phyloP scores from a whole-genome alignment of 2,797 vertebrate genomes.

The Heterohyrax brucei region DNA sequence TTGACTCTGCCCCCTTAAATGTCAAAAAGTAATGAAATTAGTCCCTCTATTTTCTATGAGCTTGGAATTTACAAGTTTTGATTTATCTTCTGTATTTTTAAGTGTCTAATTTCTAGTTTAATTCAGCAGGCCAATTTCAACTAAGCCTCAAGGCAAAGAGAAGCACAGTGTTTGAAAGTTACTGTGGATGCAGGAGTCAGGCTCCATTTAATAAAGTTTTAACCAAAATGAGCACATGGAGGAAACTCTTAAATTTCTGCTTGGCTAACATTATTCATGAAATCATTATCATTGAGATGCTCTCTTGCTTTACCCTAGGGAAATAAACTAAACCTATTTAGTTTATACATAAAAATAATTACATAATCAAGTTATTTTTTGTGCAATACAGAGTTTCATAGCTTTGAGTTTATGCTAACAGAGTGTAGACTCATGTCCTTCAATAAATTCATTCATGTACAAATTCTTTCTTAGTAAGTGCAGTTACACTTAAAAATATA shows the following conservation, averaged over 20 bases:
- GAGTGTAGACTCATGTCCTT: not conserved
- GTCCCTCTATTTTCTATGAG: not conserved
- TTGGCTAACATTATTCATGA: not conserved
- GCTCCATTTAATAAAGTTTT: not conserved
- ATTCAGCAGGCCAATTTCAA: not conserved
- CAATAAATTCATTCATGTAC: not conserved
- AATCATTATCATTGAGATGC: not conserved
- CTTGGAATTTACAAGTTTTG: not conserved
- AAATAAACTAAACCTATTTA: not conserved
- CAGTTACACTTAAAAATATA: not conserved
- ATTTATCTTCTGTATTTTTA: not conserved
- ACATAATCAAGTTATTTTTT: not conserved
- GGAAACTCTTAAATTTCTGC: not conserved
- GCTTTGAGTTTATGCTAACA: no score
- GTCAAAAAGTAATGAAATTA: slow-evolving; percentile 12
- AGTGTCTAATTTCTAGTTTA: not conserved
- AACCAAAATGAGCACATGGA: not conserved
- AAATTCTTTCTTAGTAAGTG: not conserved
- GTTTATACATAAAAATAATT: not conserved
- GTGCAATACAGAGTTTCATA: no score
- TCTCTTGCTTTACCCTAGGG: not conserved
- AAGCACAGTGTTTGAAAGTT: not conserved
- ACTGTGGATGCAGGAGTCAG: not conserved
- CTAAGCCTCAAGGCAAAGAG: not conserved
- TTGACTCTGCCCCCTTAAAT: no score